These are phyloP conservation scores for Guaruba guarouba DNA, from an alignment of 2,113 vertebrate genomes.

Conservation along the genomic window DNA sequence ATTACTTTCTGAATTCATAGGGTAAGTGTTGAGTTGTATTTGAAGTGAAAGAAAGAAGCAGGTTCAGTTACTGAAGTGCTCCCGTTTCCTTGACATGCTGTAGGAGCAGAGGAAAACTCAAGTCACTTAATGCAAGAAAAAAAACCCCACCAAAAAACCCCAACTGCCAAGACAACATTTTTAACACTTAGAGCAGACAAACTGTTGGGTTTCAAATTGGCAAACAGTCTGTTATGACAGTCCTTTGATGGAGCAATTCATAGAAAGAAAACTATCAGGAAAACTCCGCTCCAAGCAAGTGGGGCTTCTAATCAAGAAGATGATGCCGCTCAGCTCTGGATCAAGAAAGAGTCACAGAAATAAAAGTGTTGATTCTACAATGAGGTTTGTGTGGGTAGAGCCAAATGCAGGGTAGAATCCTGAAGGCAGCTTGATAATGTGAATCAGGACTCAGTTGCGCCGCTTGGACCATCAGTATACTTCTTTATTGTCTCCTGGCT, in stretches of 20 bases:
- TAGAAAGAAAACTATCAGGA: conserved; percentile 69
- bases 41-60: conserved; percentile 3
- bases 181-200: conserved; percentile 75
- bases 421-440: neutral
- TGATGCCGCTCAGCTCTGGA: conserved; percentile 48
- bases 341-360: conserved; percentile 5
- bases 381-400: conserved; percentile 8
- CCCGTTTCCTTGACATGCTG: conserved; percentile 25
- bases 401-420: neutral
- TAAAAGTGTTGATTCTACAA: neutral
- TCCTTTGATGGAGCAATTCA: conserved; percentile 68
- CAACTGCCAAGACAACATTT: conserved; percentile 71
- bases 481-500: neutral
- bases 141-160: neutral
- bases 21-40: neutral
- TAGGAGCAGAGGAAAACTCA: conserved; percentile 40
- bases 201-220: conserved; percentile 74
- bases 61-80: conserved; percentile 29
- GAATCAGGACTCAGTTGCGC: neutral
- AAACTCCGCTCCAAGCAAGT: conserved; percentile 45
- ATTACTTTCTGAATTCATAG: neutral
- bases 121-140: conserved; percentile 48
- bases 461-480: neutral
- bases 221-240: conserved; percentile 75
- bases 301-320: conserved; percentile 38